These are phyloP conservation scores for Drosophila lutescens DNA, from an alignment of 2,888 invertebrate genomes.

Conservation along the genomic window DNA sequence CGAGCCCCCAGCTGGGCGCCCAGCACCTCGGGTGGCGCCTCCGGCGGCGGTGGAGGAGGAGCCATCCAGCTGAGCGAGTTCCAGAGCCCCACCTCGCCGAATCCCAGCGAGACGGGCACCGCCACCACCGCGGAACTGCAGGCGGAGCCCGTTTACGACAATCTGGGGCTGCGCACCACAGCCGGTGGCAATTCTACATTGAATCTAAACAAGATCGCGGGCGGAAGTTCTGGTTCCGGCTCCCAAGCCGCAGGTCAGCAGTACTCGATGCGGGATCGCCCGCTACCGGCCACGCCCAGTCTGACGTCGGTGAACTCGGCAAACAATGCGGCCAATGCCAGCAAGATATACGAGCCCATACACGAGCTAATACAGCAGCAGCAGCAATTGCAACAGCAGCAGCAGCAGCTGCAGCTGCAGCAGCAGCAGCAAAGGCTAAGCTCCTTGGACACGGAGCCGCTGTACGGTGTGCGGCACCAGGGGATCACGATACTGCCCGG, in stretches of 20 bases:
- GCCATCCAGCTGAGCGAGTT: constrained; percentile 84
- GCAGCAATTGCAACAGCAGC: constrained; percentile 55
- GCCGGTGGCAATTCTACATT: constrained; percentile 93
- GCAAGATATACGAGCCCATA: constrained; percentile 83
- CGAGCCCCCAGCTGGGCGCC: constrained; percentile 93
- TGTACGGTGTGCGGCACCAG: constrained; percentile 79
- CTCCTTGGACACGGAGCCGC: constrained; percentile 81
- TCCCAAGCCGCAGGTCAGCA: constrained; percentile 81
- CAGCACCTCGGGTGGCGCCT: constrained; percentile 83
- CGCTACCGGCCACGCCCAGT: constrained; percentile 88
- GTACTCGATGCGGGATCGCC: constrained; percentile 87
- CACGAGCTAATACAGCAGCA: constrained; percentile 81
- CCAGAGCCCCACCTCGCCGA: constrained; percentile 82
- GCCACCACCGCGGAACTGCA: constrained; percentile 85
- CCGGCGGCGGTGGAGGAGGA: constrained; percentile 1
- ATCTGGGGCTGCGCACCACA: constrained; percentile 92
- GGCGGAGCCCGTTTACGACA: constrained; percentile 94
- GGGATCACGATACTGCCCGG: constrained; percentile 82
- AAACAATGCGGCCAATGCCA: constrained; percentile 60
- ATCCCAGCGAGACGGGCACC: constrained; percentile 84
- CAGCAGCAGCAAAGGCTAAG: constrained; percentile 34
- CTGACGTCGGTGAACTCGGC: constrained; percentile 72
- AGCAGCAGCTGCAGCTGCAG: constrained; percentile 14
- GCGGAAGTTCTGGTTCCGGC: neutral
- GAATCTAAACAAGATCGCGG: constrained; percentile 89